Percentiles rank a stretch among this genome's conserved stretches.
Evolutionary conservation across 2,113 vertebrate genomes (phyloP).

Genomic region (Buteo buteo): DNA sequence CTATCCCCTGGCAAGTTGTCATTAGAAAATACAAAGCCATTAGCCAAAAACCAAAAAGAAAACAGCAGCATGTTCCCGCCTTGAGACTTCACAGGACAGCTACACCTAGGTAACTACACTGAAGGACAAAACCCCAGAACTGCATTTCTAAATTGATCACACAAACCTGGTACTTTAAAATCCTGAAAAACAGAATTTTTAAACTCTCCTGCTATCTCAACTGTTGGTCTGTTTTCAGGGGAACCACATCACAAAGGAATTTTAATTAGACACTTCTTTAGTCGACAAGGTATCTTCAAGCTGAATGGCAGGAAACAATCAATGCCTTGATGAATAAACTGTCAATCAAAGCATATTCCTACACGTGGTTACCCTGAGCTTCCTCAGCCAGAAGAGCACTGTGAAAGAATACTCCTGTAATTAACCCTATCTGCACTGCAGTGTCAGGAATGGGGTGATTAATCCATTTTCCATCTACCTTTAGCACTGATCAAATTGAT

Average conservation of each 20-base stretch:
- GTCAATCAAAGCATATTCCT: background rate
- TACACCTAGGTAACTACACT: background rate
- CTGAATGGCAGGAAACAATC: background rate
- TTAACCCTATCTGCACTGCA: background rate
- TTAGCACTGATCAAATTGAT: background rate
- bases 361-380: background rate
- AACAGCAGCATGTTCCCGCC: fast-evolving
- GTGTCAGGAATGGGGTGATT: background rate
- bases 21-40: background rate
- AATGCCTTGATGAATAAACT: slow-evolving; percentile 1
- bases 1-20: background rate
- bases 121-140: background rate
- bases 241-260: background rate
- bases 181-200: background rate
- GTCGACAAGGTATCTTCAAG: background rate
- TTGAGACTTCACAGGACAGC: background rate
- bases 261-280: background rate
- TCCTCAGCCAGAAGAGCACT: background rate
- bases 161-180: background rate
- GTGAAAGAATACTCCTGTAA: background rate
- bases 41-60: background rate
- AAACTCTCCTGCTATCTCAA: background rate
- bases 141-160: background rate
- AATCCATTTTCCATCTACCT: background rate
- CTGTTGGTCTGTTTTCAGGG: background rate